Evolutionary conservation across 2,113 vertebrate genomes (phyloP).

Genomic region (Aptenodytes forsteri): DNA sequence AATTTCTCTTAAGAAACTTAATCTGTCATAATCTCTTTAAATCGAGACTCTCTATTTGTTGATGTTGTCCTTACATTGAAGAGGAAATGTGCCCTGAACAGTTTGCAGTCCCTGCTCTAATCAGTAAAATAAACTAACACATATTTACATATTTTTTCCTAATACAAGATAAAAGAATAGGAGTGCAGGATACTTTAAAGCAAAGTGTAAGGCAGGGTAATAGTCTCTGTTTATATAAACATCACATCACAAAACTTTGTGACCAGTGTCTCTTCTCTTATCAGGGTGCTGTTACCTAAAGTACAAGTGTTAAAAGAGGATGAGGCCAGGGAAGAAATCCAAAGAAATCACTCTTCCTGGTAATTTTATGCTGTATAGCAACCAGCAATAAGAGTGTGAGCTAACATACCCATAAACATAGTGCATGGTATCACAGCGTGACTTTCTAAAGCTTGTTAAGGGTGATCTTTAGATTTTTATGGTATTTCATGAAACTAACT

Average conservation of each 20-base stretch:
- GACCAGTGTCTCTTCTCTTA: conserved; percentile 33
- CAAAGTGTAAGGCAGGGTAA: background rate
- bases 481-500: background rate
- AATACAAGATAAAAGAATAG: background rate
- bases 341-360: conserved; percentile 43
- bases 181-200: background rate
- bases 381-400: conserved; percentile 1
- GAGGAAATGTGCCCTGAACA: background rate
- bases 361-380: conserved; percentile 9
- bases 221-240: background rate
- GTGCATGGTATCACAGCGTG: background rate
- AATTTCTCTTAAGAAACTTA: background rate
- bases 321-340: conserved; percentile 49
- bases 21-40: background rate
- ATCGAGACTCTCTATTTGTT: background rate
- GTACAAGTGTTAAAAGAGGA: conserved; percentile 48
- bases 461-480: background rate
- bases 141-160: background rate
- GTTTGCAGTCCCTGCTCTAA: background rate
- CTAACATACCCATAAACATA: background rate
- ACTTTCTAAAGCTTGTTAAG: background rate
- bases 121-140: background rate
- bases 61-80: background rate
- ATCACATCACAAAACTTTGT: background rate
- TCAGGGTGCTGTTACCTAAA: conserved; percentile 37